These are phyloP conservation scores for Hypena proboscidalis DNA, from an alignment of 2,888 invertebrate species.

Conservation along the genomic window DNA sequence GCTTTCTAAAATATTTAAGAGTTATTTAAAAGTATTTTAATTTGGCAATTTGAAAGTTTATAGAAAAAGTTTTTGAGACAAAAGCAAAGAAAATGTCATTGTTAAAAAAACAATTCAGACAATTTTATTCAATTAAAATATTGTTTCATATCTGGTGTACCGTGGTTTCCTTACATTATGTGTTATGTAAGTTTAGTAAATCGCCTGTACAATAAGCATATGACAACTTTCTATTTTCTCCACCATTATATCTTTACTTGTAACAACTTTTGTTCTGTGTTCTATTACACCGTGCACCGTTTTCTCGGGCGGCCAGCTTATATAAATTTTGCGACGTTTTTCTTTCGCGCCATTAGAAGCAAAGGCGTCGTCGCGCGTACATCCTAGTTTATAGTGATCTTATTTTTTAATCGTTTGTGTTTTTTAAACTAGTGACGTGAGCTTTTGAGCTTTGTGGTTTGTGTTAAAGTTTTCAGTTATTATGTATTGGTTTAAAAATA, in stretches of 20 bases:
- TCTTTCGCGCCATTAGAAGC: constrained; percentile 46
- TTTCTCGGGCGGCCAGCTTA: constrained; percentile 36
- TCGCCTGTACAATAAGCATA: constrained; percentile 28
- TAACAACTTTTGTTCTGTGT: constrained; percentile 37
- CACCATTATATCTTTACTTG: constrained; percentile 35
- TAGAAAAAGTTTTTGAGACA: too few relatives aligned
- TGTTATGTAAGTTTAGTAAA: constrained; percentile 14
- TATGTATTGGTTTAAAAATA: constrained; percentile 17
- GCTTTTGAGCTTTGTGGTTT: background rate
- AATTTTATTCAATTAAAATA: too few relatives aligned
- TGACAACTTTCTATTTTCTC: constrained; percentile 54
- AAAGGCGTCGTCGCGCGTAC: constrained; percentile 29
- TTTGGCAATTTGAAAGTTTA: too few relatives aligned
- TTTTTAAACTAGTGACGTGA: background rate
- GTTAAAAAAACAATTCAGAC: too few relatives aligned
- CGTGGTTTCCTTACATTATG: background rate
- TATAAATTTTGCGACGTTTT: constrained; percentile 46
- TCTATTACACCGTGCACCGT: too few relatives aligned
- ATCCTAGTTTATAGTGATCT: constrained; percentile 6
- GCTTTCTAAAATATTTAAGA: too few relatives aligned
- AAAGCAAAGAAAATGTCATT: too few relatives aligned
- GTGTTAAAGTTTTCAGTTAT: background rate
- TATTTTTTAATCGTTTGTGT: background rate
- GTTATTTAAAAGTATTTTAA: too few relatives aligned
- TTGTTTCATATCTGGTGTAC: background rate